Evolutionary conservation across 2,113 vertebrate genomes (phyloP).

Genomic region (Xenopus borealis): DNA sequence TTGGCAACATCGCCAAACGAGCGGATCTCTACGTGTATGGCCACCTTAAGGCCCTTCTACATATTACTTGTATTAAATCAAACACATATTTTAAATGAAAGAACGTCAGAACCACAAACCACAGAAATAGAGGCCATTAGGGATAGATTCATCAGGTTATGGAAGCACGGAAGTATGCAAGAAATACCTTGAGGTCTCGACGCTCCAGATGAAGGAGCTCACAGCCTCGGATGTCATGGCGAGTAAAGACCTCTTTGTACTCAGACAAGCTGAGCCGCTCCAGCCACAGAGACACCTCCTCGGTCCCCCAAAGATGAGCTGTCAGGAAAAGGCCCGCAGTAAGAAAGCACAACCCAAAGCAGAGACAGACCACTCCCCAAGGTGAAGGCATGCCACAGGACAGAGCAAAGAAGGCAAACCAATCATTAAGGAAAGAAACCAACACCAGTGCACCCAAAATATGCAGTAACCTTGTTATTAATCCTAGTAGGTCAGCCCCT

Average conservation of each 20-base stretch:
- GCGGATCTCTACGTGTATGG: too few species aligned
- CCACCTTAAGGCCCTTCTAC: too few species aligned
- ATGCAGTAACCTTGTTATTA: too few species aligned
- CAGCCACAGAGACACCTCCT: slow-evolving; percentile 95
- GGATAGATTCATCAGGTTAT: neutral
- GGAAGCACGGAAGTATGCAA: slow-evolving; percentile 44
- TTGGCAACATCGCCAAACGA: too few species aligned
- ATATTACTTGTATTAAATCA: too few species aligned
- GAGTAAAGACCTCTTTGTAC: slow-evolving; percentile 94
- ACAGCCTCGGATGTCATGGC: slow-evolving; percentile 91
- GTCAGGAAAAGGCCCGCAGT: slow-evolving; percentile 68
- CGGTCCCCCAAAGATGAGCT: slow-evolving; percentile 95
- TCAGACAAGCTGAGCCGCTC: slow-evolving; percentile 93
- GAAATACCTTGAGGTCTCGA: slow-evolving; percentile 92
- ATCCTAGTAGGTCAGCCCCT: too few species aligned
- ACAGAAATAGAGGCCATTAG: neutral
- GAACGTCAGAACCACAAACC: neutral
- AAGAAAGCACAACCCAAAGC: slow-evolving; percentile 65
- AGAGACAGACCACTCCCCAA: slow-evolving; percentile 36
- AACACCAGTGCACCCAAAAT: neutral
- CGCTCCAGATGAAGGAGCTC: slow-evolving; percentile 96
- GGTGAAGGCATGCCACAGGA: slow-evolving; percentile 1
- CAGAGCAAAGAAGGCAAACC: slow-evolving; percentile 3
- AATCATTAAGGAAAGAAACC: neutral
- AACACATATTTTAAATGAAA: too few species aligned